Conservation (phyloP, 2,888 invertebrate species). For the Drosophila meridionalis region DNA sequence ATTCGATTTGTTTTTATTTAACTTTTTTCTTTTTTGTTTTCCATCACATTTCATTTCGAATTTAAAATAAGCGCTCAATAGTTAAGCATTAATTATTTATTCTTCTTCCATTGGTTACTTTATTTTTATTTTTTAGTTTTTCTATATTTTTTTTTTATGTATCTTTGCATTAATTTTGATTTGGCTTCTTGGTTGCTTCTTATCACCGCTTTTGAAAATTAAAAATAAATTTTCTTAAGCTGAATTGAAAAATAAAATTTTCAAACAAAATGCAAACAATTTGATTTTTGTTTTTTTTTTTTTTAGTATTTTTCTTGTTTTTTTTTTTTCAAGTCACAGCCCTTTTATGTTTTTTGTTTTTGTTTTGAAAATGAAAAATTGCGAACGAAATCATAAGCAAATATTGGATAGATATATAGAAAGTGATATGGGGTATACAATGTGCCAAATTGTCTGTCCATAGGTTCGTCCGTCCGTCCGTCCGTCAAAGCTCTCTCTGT, state of each 20-base stretch:
- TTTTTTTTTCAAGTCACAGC: constrained; percentile 75
- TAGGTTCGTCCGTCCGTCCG: constrained; percentile 37
- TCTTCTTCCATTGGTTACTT: constrained; percentile 42
- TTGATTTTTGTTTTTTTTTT: constrained; percentile 66
- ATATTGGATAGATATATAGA: constrained; percentile 16
- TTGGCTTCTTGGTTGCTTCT: constrained; percentile 72
- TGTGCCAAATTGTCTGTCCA: constrained; percentile 67
- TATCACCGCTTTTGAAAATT: constrained; percentile 73
- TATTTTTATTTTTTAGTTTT: constrained; percentile 15
- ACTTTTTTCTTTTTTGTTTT: constrained; percentile 53
- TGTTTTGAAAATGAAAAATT: constrained; percentile 29
- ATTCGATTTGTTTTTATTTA: constrained; percentile 61
- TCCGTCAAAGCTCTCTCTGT: constrained; percentile 48
- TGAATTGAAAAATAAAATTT: constrained; percentile 18
- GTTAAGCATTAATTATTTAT: constrained; percentile 46
- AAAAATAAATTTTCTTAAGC: constrained; percentile 44
- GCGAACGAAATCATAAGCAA: constrained; percentile 33
- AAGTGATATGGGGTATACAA: constrained; percentile 38
- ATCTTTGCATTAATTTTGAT: constrained; percentile 75
- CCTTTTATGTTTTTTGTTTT: constrained; percentile 61
- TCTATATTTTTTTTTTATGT: constrained; percentile 33
- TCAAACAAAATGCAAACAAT: constrained; percentile 29
- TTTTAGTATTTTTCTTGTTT: constrained; percentile 57
- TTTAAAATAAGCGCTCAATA: constrained; percentile 57
- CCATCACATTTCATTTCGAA: constrained; percentile 74